phyloP scores from a whole-genome alignment of 1,140 invertebrate genomes.

The Papilio glaucus region DNA sequence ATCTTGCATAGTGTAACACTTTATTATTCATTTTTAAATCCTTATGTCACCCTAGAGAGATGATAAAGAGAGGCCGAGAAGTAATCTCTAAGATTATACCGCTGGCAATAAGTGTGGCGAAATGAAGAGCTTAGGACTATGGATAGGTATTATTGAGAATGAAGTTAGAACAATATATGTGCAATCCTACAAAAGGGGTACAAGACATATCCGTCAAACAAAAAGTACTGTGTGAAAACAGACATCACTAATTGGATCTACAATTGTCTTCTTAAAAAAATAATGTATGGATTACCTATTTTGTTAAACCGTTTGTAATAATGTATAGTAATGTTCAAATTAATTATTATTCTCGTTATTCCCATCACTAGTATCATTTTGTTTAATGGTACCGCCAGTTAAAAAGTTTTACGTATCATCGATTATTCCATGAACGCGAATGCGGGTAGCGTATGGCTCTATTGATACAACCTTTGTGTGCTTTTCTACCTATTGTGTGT shows the following conservation, averaged over 20 bases:
- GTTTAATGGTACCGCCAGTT: neutral
- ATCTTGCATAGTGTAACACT: too few species aligned
- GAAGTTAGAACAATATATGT: too few species aligned
- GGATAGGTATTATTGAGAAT: too few species aligned
- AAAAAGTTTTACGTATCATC: neutral
- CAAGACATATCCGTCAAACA: neutral
- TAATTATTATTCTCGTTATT: neutral
- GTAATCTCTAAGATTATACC: neutral
- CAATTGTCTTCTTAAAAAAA: neutral
- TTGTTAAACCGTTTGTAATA: too few species aligned
- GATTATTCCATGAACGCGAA: neutral
- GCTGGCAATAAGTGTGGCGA: neutral
- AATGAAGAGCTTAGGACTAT: neutral
- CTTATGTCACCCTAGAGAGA: too few species aligned
- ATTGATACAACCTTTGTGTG: slow-evolving; percentile 20
- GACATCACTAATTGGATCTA: neutral
- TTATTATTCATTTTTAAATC: too few species aligned
- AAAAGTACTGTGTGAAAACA: neutral
- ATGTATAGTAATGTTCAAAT: too few species aligned
- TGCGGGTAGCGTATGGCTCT: slow-evolving; percentile 21
- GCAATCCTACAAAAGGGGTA: neutral
- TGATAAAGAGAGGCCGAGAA: too few species aligned
- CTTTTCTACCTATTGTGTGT: slow-evolving; percentile 43
- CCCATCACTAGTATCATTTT: neutral
- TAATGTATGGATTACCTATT: neutral